A percentile compares a stretch with the other conserved stretches of the same genome.
Evolutionary conservation across 2,113 vertebrate genomes (phyloP).

Genomic region (Struthio camelus): DNA sequence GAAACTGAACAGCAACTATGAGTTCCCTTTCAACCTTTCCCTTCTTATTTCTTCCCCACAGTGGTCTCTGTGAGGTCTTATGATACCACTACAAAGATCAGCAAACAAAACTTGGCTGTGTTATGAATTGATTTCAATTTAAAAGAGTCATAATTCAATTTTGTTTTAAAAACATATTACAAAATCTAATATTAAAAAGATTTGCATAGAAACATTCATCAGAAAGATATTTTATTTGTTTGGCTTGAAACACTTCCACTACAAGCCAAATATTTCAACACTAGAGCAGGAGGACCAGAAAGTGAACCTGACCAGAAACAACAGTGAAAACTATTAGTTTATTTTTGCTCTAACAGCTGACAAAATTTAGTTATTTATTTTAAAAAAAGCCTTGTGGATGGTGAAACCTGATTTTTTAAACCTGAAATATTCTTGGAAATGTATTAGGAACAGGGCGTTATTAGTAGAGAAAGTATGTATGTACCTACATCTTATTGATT

Average conservation of each 20-base stretch:
- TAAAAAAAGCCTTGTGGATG: background rate
- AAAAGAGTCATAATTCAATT: slow-evolving; percentile 56
- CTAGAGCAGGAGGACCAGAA: slow-evolving; percentile 31
- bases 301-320: slow-evolving; percentile 61
- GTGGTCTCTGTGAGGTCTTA: slow-evolving; percentile 29
- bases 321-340: slow-evolving; percentile 41
- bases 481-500: background rate
- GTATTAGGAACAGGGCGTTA: background rate
- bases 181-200: slow-evolving; percentile 57
- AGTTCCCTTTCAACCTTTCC: slow-evolving; percentile 7
- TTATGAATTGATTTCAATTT: slow-evolving; percentile 44
- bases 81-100: slow-evolving; percentile 16
- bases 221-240: slow-evolving; percentile 69
- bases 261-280: slow-evolving; percentile 63
- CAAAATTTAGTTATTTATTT: slow-evolving; percentile 31
- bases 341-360: slow-evolving; percentile 55
- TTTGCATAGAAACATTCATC: slow-evolving; percentile 67
- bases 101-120: background rate
- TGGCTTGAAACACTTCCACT: slow-evolving; percentile 67
- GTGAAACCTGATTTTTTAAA: slow-evolving; percentile 9
- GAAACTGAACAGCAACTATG: background rate
- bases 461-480: background rate
- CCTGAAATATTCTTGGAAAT: background rate
- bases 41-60: slow-evolving; percentile 2
- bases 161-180: slow-evolving; percentile 62